A percentile compares a stretch with the other conserved stretches of the same genome.
Conservation (phyloP, 1,140 invertebrate genomes). For the Rhyacophila brunnea region DNA sequence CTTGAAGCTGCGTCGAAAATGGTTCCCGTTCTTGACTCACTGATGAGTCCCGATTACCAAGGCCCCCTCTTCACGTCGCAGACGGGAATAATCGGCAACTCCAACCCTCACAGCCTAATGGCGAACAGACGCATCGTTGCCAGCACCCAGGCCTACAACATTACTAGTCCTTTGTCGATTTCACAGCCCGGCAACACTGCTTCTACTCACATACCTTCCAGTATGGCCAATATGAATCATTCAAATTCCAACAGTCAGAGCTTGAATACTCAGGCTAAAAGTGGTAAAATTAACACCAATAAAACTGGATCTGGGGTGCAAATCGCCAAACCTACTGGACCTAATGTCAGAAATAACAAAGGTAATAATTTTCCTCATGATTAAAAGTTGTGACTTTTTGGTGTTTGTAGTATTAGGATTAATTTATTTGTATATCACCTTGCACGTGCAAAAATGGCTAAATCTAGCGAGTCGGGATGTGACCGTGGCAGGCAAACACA, state of each 20-base stretch:
- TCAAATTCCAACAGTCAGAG: slow-evolving; percentile 14
- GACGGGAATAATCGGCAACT: slow-evolving; percentile 15
- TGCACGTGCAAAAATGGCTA: no score
- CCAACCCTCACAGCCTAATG: slow-evolving; percentile 4
- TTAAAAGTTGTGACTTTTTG: no score
- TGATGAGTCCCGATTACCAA: slow-evolving; percentile 79
- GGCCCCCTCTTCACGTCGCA: slow-evolving; percentile 52
- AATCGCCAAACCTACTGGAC: slow-evolving; percentile 9
- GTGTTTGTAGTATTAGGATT: no score
- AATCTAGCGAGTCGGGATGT: no score
- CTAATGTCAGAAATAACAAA: slow-evolving; percentile 26
- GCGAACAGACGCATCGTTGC: slow-evolving; percentile 1
- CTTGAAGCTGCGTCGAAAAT: slow-evolving; percentile 79
- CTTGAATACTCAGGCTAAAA: slow-evolving; percentile 8
- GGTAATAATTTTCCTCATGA: no score
- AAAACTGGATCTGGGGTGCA: neutral
- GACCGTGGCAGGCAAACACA: no score
- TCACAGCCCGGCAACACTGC: slow-evolving; percentile 39
- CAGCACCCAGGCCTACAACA: slow-evolving; percentile 11
- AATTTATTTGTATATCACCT: no score
- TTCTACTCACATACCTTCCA: slow-evolving; percentile 38
- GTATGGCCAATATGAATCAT: slow-evolving; percentile 1
- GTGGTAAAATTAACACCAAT: neutral
- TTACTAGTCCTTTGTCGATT: slow-evolving; percentile 1
- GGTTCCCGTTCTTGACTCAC: slow-evolving; percentile 80